Percentiles rank a stretch among this genome's conserved stretches.
These are phyloP conservation scores for Drosophila paulistorum DNA, from an alignment of 1,140 invertebrate genomes.

Conservation along the genomic window DNA sequence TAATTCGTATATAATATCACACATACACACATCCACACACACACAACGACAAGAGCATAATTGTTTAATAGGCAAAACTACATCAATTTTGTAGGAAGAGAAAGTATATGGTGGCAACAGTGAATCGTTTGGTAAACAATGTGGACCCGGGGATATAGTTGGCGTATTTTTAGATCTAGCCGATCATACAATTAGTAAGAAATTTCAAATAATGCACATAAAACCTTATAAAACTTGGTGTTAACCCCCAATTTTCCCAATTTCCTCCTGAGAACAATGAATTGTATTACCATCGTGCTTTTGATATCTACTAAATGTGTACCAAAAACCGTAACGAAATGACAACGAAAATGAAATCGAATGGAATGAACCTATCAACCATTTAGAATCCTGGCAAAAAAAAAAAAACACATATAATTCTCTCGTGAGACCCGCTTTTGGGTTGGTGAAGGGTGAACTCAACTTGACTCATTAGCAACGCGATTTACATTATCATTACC, in stretches of 20 bases:
- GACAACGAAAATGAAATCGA: background rate
- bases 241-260: conserved; percentile 23
- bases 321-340: conserved; percentile 25
- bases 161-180: conserved; percentile 98
- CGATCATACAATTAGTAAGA: conserved; percentile 98
- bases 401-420: background rate
- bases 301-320: conserved; percentile 81
- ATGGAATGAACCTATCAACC: background rate
- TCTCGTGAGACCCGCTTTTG: too few relatives aligned
- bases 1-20: conserved; percentile 41
- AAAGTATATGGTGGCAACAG: conserved; percentile 94
- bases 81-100: conserved; percentile 90
- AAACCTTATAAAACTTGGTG: conserved; percentile 50
- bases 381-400: conserved; percentile 1
- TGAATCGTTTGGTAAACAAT: conserved; percentile 97
- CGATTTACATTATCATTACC: too few relatives aligned
- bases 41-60: conserved; percentile 25
- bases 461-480: background rate
- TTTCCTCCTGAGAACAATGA: conserved; percentile 17
- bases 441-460: background rate
- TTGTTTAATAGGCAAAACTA: conserved; percentile 17
- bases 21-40: too few relatives aligned
- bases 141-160: conserved; percentile 96
- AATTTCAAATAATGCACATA: conserved; percentile 52
- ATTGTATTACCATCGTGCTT: conserved; percentile 67